Evolutionary conservation across 2,888 invertebrate species (phyloP), one percentile per base, ranked within the genome.

Genomic region (Acleris laterana): DNA sequence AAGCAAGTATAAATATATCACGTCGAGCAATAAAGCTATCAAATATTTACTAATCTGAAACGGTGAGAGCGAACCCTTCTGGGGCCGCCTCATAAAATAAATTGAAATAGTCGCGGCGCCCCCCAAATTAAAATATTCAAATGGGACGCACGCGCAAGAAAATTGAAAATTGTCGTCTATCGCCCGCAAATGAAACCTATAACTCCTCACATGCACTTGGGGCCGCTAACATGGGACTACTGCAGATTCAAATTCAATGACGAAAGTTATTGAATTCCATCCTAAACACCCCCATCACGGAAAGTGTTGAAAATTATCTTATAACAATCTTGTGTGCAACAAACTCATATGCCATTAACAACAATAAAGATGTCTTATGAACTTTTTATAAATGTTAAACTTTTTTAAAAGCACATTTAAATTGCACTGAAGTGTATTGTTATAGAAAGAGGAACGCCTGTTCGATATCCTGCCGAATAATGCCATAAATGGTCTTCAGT

Each of bases 131-230:
- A 93, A 93, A 93, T 93, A 93, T 93, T 93, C 92, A 93, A 93
- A 93, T 93, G 93, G 92, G 90, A 90, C 90, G 93, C 93, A 93
- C 93, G 93, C 93, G 93, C 90, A 93, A 93, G 93, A 93, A 93
- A 93, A 93, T 93, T 93, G 93, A 93, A 93, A 92, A 93, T 93
- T 93, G 93, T 93, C 93, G 93, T 93, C 93, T 92, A 92, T 92
- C 85, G 92, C 89, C 93, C 93, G 87, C 93, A 93, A 93, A 93
- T 93, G 93, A 93, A 92, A 93, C 93, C 92, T 91, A 93, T 93
- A 93, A 93, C 92, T 93, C 83, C 83, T 86, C 81, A 81, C 82
- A 81, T 90, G 89, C 87, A 92, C 82, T 83, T 71, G 69, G 61
- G 71, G 84, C 74, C 88, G 80, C 72, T 74, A 75, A 76, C 76